A percentile compares a stretch with the other conserved stretches of the same genome.
phyloP scores from a whole-genome alignment of 2,888 invertebrate species.

The Lordiphosa fenestrarum region DNA sequence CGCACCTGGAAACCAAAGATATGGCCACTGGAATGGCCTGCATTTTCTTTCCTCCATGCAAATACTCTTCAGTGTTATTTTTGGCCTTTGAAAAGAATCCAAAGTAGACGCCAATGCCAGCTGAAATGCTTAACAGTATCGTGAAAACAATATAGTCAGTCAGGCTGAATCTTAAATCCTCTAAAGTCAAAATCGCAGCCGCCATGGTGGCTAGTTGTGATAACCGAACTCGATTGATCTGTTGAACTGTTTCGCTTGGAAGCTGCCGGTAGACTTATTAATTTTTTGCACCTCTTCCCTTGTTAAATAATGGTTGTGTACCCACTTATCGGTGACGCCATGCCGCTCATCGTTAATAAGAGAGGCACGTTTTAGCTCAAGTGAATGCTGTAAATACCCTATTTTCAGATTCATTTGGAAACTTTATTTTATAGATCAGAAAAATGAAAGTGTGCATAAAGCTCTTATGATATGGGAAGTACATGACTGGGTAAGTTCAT shows the following conservation, averaged over 20 bases:
- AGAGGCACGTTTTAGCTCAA: no score
- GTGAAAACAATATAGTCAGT: conserved; percentile 83
- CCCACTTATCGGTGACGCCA: conserved; percentile 40
- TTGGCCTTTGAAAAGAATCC: conserved; percentile 81
- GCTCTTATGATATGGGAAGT: no score
- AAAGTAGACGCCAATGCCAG: conserved; percentile 83
- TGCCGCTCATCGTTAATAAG: not conserved
- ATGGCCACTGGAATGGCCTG: conserved; percentile 84
- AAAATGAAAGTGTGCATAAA: no score
- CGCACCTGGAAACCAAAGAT: conserved; percentile 82
- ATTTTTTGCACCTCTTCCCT: conserved; percentile 8
- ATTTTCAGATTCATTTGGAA: no score
- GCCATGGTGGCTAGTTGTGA: conserved; percentile 26
- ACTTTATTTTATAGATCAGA: no score
- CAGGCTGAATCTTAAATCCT: conserved; percentile 66
- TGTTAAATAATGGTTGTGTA: conserved; percentile 39
- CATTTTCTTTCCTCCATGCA: conserved; percentile 83
- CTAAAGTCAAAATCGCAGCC: conserved; percentile 8
- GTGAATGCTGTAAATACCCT: no score
- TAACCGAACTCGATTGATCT: conserved; percentile 6
- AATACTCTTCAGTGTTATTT: conserved; percentile 82
- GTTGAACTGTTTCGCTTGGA: conserved; percentile 12
- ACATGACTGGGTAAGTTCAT: no score
- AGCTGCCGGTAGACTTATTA: conserved; percentile 34
- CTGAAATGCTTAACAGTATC: conserved; percentile 81